phyloP scores from a whole-genome alignment of 2,888 invertebrate genomes.

The Drosophila meridiana region DNA sequence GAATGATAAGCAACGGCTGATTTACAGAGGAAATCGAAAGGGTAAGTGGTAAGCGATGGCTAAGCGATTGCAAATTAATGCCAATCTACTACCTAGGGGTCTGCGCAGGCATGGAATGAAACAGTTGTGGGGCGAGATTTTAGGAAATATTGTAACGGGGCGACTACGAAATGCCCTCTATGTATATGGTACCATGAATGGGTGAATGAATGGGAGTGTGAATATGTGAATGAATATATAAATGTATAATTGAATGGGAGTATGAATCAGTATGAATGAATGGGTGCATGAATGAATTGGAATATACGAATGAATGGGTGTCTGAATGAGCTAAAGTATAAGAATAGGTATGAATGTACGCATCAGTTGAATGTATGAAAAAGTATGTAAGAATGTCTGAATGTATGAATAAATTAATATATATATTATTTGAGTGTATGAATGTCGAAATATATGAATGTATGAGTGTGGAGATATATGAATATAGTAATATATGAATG shows the following conservation, averaged over 20 bases:
- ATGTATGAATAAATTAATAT: too few relatives aligned
- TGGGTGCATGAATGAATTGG: background rate
- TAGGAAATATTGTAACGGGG: background rate
- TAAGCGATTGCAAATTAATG: conserved; percentile 66
- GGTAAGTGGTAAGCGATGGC: conserved; percentile 47
- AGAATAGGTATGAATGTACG: background rate
- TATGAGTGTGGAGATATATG: background rate
- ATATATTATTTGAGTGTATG: background rate
- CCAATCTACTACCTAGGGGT: conserved; percentile 20
- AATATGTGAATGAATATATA: background rate
- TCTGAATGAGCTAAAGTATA: too few relatives aligned
- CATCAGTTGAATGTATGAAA: too few relatives aligned
- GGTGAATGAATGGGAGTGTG: background rate
- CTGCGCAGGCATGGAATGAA: conserved; percentile 6
- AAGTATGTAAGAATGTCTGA: too few relatives aligned
- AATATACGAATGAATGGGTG: too few relatives aligned
- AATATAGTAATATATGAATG: background rate
- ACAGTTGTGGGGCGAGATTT: conserved; percentile 27
- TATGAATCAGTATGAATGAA: background rate
- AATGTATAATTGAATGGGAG: background rate
- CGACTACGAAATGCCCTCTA: background rate
- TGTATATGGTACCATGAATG: background rate
- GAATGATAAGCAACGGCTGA: conserved; percentile 25
- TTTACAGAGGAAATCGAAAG: conserved; percentile 57
- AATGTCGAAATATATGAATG: background rate